Percentiles rank a stretch among this genome's conserved stretches.
Evolutionary conservation across 2,888 invertebrate species (phyloP).

Genomic region (Galerucella calmariensis): DNA sequence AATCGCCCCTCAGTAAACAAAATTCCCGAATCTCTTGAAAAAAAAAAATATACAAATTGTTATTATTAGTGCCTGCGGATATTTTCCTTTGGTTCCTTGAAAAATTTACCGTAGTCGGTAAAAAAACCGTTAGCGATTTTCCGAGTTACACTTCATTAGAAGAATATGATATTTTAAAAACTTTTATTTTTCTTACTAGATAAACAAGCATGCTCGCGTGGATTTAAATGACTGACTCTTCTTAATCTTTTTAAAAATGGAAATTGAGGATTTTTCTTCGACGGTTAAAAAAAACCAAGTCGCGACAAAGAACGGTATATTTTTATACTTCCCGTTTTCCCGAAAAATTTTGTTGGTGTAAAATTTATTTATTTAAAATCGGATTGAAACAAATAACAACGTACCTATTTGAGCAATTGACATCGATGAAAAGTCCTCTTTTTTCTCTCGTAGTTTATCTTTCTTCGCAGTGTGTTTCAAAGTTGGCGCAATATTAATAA

Average conservation of each 20-base stretch:
- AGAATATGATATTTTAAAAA: conserved; percentile 33
- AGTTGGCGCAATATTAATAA: no score
- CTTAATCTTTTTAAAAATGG: conserved; percentile 5
- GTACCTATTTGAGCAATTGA: neutral
- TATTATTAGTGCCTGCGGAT: conserved; percentile 57
- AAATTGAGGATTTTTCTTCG: conserved; percentile 6
- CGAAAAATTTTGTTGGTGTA: neutral
- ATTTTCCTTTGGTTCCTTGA: conserved; percentile 21
- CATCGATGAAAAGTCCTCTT: neutral
- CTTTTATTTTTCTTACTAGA: conserved; percentile 16
- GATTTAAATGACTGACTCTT: conserved; percentile 38
- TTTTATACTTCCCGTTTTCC: neutral
- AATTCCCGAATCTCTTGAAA: conserved; percentile 23
- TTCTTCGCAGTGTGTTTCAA: no score
- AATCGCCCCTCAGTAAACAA: conserved; percentile 38
- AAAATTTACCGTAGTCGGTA: conserved; percentile 21
- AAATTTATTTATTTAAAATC: neutral
- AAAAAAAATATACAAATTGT: conserved; percentile 42
- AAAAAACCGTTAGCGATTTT: conserved; percentile 24
- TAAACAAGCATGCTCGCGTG: conserved; percentile 31
- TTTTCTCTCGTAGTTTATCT: neutral
- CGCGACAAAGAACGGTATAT: neutral
- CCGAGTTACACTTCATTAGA: conserved; percentile 20
- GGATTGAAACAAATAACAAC: neutral
- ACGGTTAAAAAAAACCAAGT: neutral